These are phyloP conservation scores for Pantherophis vulpinus DNA, from an alignment of 2,797 vertebrate species.

Conservation along the genomic window DNA sequence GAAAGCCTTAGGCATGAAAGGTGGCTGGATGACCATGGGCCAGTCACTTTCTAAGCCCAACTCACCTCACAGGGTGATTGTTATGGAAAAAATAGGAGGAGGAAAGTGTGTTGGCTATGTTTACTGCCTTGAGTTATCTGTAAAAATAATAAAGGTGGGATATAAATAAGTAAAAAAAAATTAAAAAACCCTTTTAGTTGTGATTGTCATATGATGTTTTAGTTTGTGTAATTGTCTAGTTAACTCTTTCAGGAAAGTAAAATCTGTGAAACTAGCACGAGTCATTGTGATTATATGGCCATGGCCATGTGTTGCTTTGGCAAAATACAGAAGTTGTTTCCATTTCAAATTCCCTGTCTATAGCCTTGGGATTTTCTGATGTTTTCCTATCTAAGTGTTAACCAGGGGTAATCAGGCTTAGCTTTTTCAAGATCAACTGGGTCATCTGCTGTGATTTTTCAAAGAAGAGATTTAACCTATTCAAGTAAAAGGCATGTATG, in stretches of 20 bases:
- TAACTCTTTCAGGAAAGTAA: not conserved
- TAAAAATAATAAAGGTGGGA: no score
- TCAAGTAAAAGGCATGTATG: not conserved
- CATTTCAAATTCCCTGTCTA: not conserved
- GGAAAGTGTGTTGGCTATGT: no score
- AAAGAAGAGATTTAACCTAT: not conserved
- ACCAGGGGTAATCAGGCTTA: not conserved
- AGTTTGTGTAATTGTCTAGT: not conserved
- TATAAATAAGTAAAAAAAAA: no score
- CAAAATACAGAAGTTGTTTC: not conserved
- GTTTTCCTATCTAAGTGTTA: not conserved
- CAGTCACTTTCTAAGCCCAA: no score
- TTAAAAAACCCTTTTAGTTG: not conserved
- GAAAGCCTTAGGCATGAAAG: no score
- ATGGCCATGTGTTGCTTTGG: not conserved
- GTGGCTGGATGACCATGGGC: no score
- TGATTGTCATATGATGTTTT: not conserved
- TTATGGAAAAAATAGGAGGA: no score
- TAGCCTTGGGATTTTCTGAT: not conserved
- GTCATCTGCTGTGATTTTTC: not conserved
- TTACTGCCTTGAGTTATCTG: no score
- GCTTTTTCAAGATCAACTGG: not conserved
- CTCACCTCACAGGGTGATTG: no score
- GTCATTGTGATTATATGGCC: not conserved
- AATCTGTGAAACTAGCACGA: not conserved